phyloP scores from a whole-genome alignment of 2,888 invertebrate genomes.

The Neuroscelio doddi region DNA sequence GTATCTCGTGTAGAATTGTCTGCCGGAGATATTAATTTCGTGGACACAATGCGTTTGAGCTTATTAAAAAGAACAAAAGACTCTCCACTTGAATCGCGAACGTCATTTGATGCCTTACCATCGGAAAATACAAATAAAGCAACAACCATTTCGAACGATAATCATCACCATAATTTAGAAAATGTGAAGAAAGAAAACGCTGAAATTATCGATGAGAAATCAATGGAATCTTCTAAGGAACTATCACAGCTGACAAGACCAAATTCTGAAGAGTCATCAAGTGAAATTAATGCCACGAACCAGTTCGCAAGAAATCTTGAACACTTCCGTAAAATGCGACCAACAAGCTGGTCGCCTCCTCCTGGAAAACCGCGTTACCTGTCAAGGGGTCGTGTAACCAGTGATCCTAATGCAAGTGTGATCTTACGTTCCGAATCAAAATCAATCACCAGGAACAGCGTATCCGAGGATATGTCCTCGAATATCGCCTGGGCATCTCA shows the following conservation, averaged over 20 bases:
- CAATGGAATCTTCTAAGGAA: no score
- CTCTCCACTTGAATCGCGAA: not conserved
- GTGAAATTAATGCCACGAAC: not conserved
- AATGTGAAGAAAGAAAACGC: not conserved
- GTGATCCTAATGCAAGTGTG: slow-evolving; percentile 13
- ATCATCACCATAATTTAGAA: not conserved
- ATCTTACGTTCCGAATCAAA: slow-evolving; percentile 19
- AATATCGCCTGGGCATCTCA: slow-evolving; percentile 16
- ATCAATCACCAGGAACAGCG: slow-evolving; percentile 14
- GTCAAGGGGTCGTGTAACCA: slow-evolving; percentile 38
- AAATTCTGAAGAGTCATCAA: not conserved
- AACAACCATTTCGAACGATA: not conserved
- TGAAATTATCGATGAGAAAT: not conserved
- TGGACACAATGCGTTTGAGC: slow-evolving; percentile 89
- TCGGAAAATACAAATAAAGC: slow-evolving; percentile 4
- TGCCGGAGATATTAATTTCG: slow-evolving; percentile 77
- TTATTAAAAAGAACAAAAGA: slow-evolving; percentile 76
- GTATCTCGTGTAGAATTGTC: slow-evolving; percentile 70
- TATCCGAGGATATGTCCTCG: slow-evolving; percentile 18
- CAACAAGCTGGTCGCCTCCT: slow-evolving; percentile 69
- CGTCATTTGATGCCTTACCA: not conserved
- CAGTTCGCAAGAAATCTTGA: slow-evolving; percentile 42
- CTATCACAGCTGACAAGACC: not conserved
- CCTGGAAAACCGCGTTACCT: slow-evolving; percentile 59
- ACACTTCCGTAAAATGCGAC: slow-evolving; percentile 64